Base-by-base conservation (phyloP, 2,888 invertebrate genomes). In the Terebella lapidaria region DNA sequence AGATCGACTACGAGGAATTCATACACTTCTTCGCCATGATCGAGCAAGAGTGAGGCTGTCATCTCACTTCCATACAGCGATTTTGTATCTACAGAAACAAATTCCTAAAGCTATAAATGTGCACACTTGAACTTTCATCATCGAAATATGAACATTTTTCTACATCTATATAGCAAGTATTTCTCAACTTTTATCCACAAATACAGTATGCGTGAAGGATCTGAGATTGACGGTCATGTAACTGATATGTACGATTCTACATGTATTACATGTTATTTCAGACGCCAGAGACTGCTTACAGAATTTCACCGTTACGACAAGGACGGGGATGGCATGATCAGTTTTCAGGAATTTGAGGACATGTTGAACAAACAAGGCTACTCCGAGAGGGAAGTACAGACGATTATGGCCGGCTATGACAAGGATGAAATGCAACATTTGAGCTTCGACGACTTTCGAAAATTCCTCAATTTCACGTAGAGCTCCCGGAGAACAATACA, bases 1-100 rank as follows among this genome's bases (percentile, higher is more conserved):
- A 83, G 62, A 87, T 96, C 58, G 88, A 87, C 83, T 91, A 95
- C 77, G 86, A 88, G 73, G 92, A 93, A 81, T 93, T 64, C 46
- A 25, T 61, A 3, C 54, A 56, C 27, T 61, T 64, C 46, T 64
- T 57, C 27, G 27, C 64, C 26, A 64, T 59, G 61, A 22, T 64
- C 3, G 64, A 64, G 42, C 56, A 64, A 54, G 64, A 64, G 64
- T 64, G 30, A 59, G 64, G n/a, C n/a, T n/a, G n/a, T n/a, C n/a
- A n/a, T n/a, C n/a, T n/a, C n/a, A n/a, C n/a, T n/a, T 60, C 2
- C 24, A 18, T 45, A 3, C 47, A n/a, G n/a, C n/a, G n/a, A n/a
- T n/a, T n/a, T n/a, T n/a, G n/a, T n/a, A n/a, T n/a, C 18, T 42
- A 25, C 18, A 4, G 25, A 5, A 18, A 10, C 20, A 18, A 20